Percentiles rank a stretch among this genome's conserved stretches.
Conservation (phyloP, 1,140 invertebrate species). For the silkworm (Bombyx mori) region ASM3026992v2 NC_085107.1:6125501-6126000, state of each 20-base stretch:
- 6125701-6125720: slow-evolving; percentile 24
- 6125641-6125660: slow-evolving; percentile 38
- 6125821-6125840: slow-evolving; percentile 25
- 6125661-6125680: slow-evolving; percentile 41
- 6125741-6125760: slow-evolving; percentile 50
- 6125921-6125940: slow-evolving; percentile 15
- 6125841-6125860: slow-evolving; percentile 22
- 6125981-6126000: slow-evolving; percentile 45
- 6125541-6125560: slow-evolving; percentile 42
- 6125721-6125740: slow-evolving; percentile 36
- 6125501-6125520: slow-evolving; percentile 17
- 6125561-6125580: slow-evolving; percentile 38
- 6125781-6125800: slow-evolving; percentile 26
- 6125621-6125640: slow-evolving; percentile 27
- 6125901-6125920: slow-evolving; percentile 17
- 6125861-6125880: slow-evolving; percentile 44
- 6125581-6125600: slow-evolving; percentile 18
- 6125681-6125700: slow-evolving; percentile 32
- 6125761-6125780: slow-evolving; percentile 44
- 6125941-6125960: slow-evolving; percentile 31
- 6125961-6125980: slow-evolving; percentile 36
- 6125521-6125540: slow-evolving; percentile 30
- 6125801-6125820: slow-evolving; percentile 22
- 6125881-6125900: slow-evolving; percentile 45
- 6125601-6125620: slow-evolving; percentile 37